These are phyloP conservation scores for Trypoxylon attenuatum DNA, from an alignment of 2,888 invertebrate species.

Conservation along the genomic window DNA sequence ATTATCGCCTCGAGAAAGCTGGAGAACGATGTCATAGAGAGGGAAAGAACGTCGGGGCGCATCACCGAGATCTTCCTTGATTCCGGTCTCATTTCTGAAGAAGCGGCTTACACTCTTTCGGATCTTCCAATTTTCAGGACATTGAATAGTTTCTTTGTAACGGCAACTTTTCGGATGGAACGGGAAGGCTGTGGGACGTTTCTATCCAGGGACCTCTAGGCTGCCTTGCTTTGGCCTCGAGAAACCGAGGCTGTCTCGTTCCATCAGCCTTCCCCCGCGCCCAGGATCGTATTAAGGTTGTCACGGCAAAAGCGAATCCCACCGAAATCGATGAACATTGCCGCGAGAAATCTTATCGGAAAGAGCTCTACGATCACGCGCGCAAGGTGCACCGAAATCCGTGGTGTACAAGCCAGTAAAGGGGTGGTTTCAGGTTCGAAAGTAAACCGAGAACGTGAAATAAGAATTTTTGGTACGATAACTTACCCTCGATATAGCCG, in stretches of 20 bases:
- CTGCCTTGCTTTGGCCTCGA: constrained; percentile 9
- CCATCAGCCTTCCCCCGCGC: background rate
- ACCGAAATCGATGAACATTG: constrained; percentile 2
- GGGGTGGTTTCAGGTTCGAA: no score
- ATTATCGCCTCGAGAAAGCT: constrained; percentile 4
- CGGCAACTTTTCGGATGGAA: background rate
- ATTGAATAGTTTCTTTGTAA: background rate
- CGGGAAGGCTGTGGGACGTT: background rate
- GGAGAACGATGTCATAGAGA: background rate
- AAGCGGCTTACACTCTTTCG: constrained; percentile 8
- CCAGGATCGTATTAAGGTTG: constrained; percentile 1
- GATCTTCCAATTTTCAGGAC: constrained; percentile 21
- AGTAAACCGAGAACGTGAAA: no score
- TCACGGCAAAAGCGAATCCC: background rate
- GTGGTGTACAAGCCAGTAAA: no score
- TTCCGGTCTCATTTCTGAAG: background rate
- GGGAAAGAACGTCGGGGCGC: background rate
- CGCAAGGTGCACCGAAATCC: no score
- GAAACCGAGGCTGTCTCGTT: constrained; percentile 2
- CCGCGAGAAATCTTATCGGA: background rate
- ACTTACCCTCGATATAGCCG: no score
- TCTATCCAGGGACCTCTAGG: constrained; percentile 5
- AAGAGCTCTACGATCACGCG: no score
- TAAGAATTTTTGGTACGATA: no score
- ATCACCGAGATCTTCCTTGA: background rate